Percentiles rank a stretch among this genome's conserved stretches.
Evolutionary conservation across 2,797 vertebrate species (phyloP).

Genomic region (Melanotaenia trifasciata): DNA sequence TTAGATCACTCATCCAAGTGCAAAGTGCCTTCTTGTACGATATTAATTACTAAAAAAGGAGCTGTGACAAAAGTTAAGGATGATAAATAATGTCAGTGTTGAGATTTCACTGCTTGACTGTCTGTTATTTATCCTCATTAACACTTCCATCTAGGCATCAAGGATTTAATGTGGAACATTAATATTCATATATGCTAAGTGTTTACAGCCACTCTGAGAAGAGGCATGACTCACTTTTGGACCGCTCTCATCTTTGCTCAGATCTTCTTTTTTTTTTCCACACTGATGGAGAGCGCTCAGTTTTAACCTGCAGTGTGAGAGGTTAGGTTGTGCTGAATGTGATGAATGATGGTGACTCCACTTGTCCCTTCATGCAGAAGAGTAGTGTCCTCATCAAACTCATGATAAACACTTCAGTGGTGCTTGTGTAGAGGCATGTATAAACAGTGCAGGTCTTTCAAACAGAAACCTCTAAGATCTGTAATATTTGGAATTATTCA

Average conservation of each 20-base stretch:
- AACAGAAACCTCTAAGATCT: background rate
- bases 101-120: slow-evolving; percentile 76
- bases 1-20: slow-evolving; percentile 84
- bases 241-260: slow-evolving; percentile 62
- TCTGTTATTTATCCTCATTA: slow-evolving; percentile 88
- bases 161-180: slow-evolving; percentile 80
- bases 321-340: slow-evolving; percentile 41
- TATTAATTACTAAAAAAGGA: slow-evolving; percentile 86
- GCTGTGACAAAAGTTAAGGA: slow-evolving; percentile 84
- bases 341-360: slow-evolving; percentile 55
- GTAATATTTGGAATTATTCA: background rate
- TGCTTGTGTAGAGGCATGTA: slow-evolving; percentile 25
- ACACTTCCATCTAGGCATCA: slow-evolving; percentile 75
- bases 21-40: slow-evolving; percentile 81
- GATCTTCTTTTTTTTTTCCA: slow-evolving; percentile 56
- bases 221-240: slow-evolving; percentile 70
- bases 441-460: slow-evolving; percentile 25
- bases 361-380: slow-evolving; percentile 39
- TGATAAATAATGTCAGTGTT: slow-evolving; percentile 83
- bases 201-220: slow-evolving; percentile 77
- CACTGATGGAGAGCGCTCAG: slow-evolving; percentile 56
- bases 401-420: slow-evolving; percentile 27
- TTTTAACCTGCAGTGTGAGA: slow-evolving; percentile 35
- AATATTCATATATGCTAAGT: slow-evolving; percentile 86
- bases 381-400: slow-evolving; percentile 43